Evolutionary conservation across 2,113 vertebrate genomes (phyloP), one percentile per base, ranked within the genome.

Genomic region (Otocyon megalotis): DNA sequence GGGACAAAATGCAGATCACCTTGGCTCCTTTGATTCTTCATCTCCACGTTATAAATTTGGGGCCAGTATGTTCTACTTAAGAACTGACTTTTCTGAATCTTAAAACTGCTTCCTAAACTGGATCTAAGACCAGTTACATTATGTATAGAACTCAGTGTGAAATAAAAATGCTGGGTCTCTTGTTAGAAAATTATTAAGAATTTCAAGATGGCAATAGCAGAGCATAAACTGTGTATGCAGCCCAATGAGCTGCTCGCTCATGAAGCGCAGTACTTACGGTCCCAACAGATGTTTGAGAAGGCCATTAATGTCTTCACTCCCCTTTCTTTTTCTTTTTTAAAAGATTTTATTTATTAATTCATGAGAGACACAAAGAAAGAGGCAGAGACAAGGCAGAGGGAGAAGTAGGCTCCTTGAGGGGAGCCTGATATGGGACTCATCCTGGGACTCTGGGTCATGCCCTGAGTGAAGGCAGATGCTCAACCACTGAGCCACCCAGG

Each of bases 211-310:
- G 28, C 0, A 3, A 19, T 4, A 30, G 11, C 32, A 65, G 32
- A 74, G 1, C 6, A 13, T 35, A 69, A 72, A 15, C 11, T 30
- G 74, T 2, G 1, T 9, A 1, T 22, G 7, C 32, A 32, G 15
- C 4, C n/a, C 15, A 20, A 1, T 50, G 48, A 2, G 15, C 20
- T 54, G 5, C 9, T 12, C 5, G 3, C 0, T 9, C 15, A 11
- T 2, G 50, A 79, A 62, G 10, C 9, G 1, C 8, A 1, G 17
- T 24, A 69, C 15, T 69, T 19, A 28, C 16, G 50, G 3, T 9
- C 24, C n/a, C 6, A 22, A 43, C 19, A n/a, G 17, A 22, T 87
- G 14, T 54, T n/a, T 50, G 26, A 84, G 35, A 92, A 86, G 65
- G 11, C 11, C 13, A 28, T 30, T 35, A 16, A 54, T 20, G 35